Conservation (phyloP, 2,888 invertebrate species). For the Ceratothoa steindachneri region DNA sequence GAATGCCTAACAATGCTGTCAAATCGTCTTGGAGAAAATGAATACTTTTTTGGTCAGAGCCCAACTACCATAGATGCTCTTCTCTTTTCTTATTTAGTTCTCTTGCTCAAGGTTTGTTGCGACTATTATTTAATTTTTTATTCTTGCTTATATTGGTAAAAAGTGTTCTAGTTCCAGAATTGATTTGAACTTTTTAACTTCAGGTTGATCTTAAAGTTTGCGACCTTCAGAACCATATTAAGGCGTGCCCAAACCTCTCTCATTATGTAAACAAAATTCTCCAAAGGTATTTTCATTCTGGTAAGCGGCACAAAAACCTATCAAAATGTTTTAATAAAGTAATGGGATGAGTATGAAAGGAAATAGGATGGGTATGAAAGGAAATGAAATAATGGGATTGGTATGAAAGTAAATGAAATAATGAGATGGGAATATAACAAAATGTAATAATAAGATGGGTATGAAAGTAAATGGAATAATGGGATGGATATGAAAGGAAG, state of each 20-base stretch:
- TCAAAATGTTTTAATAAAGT: too few species aligned
- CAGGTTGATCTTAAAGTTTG: constrained; percentile 39
- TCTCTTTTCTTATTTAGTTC: constrained; percentile 32
- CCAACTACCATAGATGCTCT: constrained; percentile 43
- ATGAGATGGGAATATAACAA: too few species aligned
- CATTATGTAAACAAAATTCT: constrained; percentile 35
- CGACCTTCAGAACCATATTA: constrained; percentile 39
- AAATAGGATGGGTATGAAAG: too few species aligned
- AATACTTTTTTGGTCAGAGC: constrained; percentile 37
- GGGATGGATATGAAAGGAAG: too few species aligned
- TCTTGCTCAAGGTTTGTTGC: constrained; percentile 30
- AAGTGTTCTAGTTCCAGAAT: neutral
- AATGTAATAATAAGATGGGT: too few species aligned
- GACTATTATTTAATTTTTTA: neutral
- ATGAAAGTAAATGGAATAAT: too few species aligned
- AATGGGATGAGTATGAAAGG: constrained; percentile 31
- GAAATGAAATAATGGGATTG: too few species aligned
- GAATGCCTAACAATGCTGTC: constrained; percentile 42
- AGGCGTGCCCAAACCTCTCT: constrained; percentile 39
- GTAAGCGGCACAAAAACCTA: constrained; percentile 28
- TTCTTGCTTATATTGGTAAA: neutral
- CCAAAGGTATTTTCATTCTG: constrained; percentile 33
- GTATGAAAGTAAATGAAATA: too few species aligned
- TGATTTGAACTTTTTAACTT: neutral
- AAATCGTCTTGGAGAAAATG: constrained; percentile 32